Conservation (phyloP, 2,888 invertebrate species). For the Cryptocephalus primarius region DNA sequence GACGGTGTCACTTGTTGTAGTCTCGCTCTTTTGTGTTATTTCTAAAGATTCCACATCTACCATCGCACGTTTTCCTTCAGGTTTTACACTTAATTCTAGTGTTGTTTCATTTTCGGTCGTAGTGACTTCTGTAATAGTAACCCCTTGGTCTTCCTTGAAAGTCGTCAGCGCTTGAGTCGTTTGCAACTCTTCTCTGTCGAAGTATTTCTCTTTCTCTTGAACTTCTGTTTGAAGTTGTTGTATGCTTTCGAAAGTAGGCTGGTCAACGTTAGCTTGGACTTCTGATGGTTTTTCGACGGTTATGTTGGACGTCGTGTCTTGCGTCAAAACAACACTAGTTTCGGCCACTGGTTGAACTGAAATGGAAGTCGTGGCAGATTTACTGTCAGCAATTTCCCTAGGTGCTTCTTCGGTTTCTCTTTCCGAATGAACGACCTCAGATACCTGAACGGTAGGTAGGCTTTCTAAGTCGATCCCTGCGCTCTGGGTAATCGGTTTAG, state of each 20-base stretch:
- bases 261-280: slow-evolving; percentile 38
- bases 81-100: slow-evolving; percentile 29
- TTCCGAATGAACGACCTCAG: slow-evolving; percentile 39
- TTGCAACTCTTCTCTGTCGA: slow-evolving; percentile 33
- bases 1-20: slow-evolving; percentile 33
- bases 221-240: slow-evolving; percentile 33
- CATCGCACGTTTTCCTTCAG: slow-evolving; percentile 29
- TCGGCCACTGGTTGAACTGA: slow-evolving; percentile 37
- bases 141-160: slow-evolving; percentile 35
- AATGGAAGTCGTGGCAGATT: slow-evolving; percentile 32
- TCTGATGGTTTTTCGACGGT: slow-evolving; percentile 25
- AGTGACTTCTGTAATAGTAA: slow-evolving; percentile 41
- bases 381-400: slow-evolving; percentile 25
- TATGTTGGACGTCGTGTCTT: slow-evolving; percentile 25
- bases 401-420: slow-evolving; percentile 33
- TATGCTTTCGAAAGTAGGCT: slow-evolving; percentile 36
- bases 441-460: slow-evolving; percentile 37
- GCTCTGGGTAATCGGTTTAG: slow-evolving; percentile 36
- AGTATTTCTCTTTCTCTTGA: slow-evolving; percentile 34
- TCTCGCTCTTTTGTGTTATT: slow-evolving; percentile 40
- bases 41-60: slow-evolving; percentile 34
- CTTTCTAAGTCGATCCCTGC: slow-evolving; percentile 36
- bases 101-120: slow-evolving; percentile 39
- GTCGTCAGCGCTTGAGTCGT: slow-evolving; percentile 34
- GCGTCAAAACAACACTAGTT: slow-evolving; percentile 31